Evolutionary conservation across 1,140 invertebrate species (phyloP).

Genomic region (Platyura marginata): DNA sequence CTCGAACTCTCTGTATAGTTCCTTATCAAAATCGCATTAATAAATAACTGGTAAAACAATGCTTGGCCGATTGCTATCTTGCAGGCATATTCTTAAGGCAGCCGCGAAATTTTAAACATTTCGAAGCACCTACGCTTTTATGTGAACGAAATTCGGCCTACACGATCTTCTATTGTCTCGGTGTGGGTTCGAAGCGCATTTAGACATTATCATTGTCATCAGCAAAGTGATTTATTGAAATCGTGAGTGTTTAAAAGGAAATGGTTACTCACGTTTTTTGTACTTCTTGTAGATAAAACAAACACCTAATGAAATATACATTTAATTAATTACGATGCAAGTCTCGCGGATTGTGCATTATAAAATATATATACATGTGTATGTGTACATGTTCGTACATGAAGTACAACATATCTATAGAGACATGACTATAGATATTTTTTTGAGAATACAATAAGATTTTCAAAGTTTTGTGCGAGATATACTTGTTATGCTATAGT

Average conservation of each 20-base stretch:
- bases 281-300: background rate
- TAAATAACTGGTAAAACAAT: constrained; percentile 2
- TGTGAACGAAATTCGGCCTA: background rate
- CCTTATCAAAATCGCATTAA: constrained; percentile 2
- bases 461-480: no score
- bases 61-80: background rate
- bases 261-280: constrained; percentile 1
- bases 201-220: constrained; percentile 2
- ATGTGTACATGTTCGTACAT: no score
- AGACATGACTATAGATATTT: no score
- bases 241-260: constrained; percentile 3
- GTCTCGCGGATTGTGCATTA: no score
- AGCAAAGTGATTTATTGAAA: constrained; percentile 2
- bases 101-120: background rate
- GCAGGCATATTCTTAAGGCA: background rate
- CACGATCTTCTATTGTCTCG: constrained; percentile 1
- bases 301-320: background rate
- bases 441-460: no score
- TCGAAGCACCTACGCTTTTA: background rate
- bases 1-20: background rate
- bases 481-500: no score
- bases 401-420: no score
- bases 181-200: constrained; percentile 2
- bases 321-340: background rate
- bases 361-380: no score